Percentiles rank a stretch among this genome's conserved stretches.
These are phyloP conservation scores for Caenorhabditis auriculariae DNA, from an alignment of 2,888 invertebrate genomes.

Conservation along the genomic window DNA sequence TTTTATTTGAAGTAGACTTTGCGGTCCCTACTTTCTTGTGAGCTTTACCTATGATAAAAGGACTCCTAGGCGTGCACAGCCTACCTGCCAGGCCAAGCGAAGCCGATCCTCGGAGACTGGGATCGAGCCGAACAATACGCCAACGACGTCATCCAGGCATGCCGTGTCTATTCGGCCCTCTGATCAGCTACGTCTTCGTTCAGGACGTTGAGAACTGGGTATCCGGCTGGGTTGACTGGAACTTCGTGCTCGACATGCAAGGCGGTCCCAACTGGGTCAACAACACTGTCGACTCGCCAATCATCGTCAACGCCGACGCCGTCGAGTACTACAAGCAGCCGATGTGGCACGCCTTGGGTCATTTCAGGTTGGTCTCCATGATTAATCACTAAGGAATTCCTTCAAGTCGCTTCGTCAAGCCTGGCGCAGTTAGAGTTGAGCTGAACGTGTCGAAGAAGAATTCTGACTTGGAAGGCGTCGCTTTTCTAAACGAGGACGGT, in stretches of 20 bases:
- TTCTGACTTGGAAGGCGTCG: slow-evolving; percentile 18
- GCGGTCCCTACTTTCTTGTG: no score
- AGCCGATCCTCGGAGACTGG: slow-evolving; percentile 77
- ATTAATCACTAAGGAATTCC: no score
- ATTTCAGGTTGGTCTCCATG: slow-evolving; percentile 69
- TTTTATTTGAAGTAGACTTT: no score
- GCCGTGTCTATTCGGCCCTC: background rate
- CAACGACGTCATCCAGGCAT: slow-evolving; percentile 64
- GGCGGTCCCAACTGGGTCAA: slow-evolving; percentile 69
- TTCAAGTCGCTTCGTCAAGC: slow-evolving; percentile 31
- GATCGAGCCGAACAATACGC: slow-evolving; percentile 73
- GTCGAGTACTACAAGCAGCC: slow-evolving; percentile 85
- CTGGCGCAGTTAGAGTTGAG: slow-evolving; percentile 23
- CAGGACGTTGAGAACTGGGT: slow-evolving; percentile 77
- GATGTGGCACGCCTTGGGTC: slow-evolving; percentile 80
- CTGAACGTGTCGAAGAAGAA: slow-evolving; percentile 18
- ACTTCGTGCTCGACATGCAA: slow-evolving; percentile 73
- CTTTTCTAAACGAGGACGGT: slow-evolving; percentile 20
- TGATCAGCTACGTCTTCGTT: slow-evolving; percentile 4
- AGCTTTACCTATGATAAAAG: no score
- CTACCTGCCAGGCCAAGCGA: slow-evolving; percentile 13
- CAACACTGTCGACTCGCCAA: slow-evolving; percentile 80
- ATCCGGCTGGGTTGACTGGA: slow-evolving; percentile 87
- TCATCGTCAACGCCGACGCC: slow-evolving; percentile 71
- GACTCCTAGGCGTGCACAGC: slow-evolving; percentile 29